Conservation (phyloP, 2,113 vertebrate species). For the Dasyurus viverrinus region DNA sequence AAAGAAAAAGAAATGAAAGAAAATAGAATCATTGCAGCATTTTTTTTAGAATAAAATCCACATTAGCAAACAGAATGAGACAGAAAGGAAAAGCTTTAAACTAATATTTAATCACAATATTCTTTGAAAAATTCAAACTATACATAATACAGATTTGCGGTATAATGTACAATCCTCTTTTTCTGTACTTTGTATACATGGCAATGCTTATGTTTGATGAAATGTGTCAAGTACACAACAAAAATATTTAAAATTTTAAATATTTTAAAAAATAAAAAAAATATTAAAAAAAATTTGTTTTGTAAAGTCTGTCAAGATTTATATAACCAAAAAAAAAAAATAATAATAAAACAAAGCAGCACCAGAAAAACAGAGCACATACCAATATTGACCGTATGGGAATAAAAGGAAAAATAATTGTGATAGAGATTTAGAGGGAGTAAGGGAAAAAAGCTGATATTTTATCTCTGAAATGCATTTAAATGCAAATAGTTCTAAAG, state of each 20-base stretch:
- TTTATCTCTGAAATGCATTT: background rate
- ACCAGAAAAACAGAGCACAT: background rate
- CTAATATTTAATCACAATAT: background rate
- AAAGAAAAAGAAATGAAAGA: background rate
- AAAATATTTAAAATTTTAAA: background rate
- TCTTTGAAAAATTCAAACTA: background rate
- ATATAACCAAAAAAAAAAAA: background rate
- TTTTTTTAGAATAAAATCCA: background rate
- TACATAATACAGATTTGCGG: background rate
- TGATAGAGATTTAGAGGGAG: background rate
- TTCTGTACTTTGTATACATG: background rate
- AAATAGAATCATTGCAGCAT: background rate
- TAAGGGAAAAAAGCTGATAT: background rate
- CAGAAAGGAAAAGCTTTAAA: background rate
- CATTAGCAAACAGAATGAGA: background rate
- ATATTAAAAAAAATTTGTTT: background rate
- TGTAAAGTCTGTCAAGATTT: background rate
- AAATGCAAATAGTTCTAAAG: background rate
- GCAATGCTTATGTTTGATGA: background rate
- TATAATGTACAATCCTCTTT: background rate
- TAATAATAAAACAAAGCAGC: background rate
- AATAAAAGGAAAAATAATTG: background rate
- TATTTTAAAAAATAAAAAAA: background rate
- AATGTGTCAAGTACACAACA: background rate
- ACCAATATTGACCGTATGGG: background rate